Base-by-base conservation (phyloP, 2,113 vertebrate genomes). In the Sigmodon hispidus region DNA sequence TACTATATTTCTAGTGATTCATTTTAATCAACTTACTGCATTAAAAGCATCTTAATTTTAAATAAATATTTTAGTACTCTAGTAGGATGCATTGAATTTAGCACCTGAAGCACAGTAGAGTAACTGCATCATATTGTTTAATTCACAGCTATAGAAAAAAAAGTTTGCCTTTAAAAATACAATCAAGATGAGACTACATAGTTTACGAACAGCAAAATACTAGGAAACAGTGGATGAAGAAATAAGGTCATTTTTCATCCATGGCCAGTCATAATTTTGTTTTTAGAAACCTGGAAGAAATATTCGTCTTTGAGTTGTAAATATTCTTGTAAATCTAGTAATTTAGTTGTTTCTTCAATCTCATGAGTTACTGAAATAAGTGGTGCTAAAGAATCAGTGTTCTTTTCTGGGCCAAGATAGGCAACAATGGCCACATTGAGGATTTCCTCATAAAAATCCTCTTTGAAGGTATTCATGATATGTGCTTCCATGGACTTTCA, bases 181-280 rank as follows among this genome's bases (percentile, higher is more conserved):
- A 94, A 93, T 55, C 84, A 97, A 96, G 19, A 85, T 26, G 86
- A 95, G 79, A 91, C 69, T 45, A 91, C 24, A 89, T 13, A 91
- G 52, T 70, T 63, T 87, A 70, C 43, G 12, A 94, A 63, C 72
- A 97, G 17, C 70, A 55, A 95, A 90, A 92, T 86, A 77, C 45
- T 43, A 80, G 50, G 61, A 93, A 90, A 95, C 59, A 91, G n/a
- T 76, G 29, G 89, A 89, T 89, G 75, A 94, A 84, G 88, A 91
- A 91, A 52, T 77, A 81, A 36, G 43, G 81, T 57, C n/a, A 36
- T 36, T 96, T 96, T 98, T 95, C 52, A 93, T 98, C 97, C 99
- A 97, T 98, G 98, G 85, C 98, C 98, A 69, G 99, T 99, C 75
- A 98, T 97, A 96, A 99, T 98, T 96, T 98, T 98, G 96, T 97